Conservation (phyloP, 2,113 vertebrate species). For the Caranx melampygus region DNA sequence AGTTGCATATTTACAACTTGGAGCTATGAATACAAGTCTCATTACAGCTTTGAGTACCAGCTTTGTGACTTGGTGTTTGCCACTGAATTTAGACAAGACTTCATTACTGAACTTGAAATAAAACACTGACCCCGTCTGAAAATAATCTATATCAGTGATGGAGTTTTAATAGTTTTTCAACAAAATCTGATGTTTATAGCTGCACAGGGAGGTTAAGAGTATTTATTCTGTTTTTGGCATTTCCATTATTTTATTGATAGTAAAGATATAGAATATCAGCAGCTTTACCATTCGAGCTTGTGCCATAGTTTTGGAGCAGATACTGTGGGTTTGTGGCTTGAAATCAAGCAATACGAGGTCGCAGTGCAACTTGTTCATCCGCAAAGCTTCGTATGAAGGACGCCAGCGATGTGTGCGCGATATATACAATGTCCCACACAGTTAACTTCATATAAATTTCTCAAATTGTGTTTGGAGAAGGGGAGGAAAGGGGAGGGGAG, state of each 20-base stretch:
- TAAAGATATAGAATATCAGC: not conserved
- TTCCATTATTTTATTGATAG: not conserved
- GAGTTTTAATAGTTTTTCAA: not conserved
- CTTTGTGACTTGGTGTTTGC: constrained; percentile 11
- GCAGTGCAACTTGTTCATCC: not conserved
- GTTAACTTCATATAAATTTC: constrained; percentile 32
- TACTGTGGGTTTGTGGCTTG: not conserved
- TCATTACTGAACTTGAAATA: not conserved
- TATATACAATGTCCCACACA: constrained; percentile 1
- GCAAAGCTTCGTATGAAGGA: not conserved
- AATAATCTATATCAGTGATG: not conserved
- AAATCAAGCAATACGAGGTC: not conserved
- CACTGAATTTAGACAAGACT: not conserved
- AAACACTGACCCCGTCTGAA: not conserved
- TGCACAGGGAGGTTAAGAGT: not conserved
- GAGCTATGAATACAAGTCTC: not conserved
- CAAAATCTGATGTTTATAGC: not conserved
- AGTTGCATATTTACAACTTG: not conserved
- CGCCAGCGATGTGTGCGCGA: not conserved
- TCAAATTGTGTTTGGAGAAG: constrained; percentile 48
- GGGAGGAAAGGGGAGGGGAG: not conserved
- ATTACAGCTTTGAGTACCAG: not conserved
- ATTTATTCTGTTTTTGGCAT: no score
- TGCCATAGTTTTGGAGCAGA: not conserved
- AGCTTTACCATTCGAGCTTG: not conserved